These are phyloP conservation scores for Vultur gryphus DNA, from an alignment of 2,797 vertebrate species.

Conservation along the genomic window DNA sequence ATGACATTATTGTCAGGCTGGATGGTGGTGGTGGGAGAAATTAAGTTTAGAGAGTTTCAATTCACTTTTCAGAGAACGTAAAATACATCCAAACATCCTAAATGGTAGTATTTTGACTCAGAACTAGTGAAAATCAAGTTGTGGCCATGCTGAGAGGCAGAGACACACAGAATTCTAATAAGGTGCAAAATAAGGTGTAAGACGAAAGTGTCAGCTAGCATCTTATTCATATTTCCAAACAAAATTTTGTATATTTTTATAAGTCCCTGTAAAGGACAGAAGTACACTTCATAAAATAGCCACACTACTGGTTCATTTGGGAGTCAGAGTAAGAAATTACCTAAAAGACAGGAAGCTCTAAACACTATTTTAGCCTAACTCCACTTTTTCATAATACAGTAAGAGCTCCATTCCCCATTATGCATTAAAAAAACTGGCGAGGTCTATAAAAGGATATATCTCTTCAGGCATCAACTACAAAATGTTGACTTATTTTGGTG, in stretches of 20 bases:
- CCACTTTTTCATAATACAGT: neutral
- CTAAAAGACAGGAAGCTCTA: neutral
- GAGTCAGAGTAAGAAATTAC: neutral
- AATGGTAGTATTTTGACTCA: neutral
- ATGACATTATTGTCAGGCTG: neutral
- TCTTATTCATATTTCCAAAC: neutral
- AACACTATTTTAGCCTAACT: neutral
- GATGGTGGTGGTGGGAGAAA: neutral
- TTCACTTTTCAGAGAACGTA: neutral
- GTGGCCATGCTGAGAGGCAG: neutral
- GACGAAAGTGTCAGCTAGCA: neutral
- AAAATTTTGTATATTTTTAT: neutral
- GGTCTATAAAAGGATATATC: neutral
- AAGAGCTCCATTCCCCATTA: neutral
- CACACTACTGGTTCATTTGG: neutral
- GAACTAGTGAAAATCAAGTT: neutral
- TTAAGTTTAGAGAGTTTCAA: neutral
- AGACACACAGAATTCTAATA: neutral
- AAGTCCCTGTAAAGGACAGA: neutral
- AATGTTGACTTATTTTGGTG: neutral
- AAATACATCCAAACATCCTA: neutral
- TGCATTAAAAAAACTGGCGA: neutral
- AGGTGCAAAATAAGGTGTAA: neutral
- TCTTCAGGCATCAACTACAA: neutral
- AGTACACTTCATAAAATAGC: neutral